Conservation (phyloP, 1,140 invertebrate genomes). For the Drosophila lowei region DNA sequence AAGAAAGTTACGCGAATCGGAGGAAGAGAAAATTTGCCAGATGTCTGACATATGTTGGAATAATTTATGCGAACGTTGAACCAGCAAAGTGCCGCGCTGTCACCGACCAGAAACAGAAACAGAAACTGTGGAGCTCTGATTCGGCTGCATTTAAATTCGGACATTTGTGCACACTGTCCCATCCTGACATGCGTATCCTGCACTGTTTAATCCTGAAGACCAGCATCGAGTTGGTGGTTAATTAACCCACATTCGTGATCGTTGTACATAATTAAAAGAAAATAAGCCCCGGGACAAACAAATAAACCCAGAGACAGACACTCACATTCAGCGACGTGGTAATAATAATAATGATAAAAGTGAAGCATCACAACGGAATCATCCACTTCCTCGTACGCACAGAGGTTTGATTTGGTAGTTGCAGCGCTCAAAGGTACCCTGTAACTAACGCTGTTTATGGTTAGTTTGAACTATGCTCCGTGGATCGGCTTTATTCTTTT, state of each 20-base stretch:
- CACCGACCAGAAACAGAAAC: conserved; percentile 19
- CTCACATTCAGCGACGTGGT: background rate
- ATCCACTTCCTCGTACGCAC: conserved; percentile 9
- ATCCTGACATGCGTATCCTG: conserved; percentile 22
- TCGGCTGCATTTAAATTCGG: conserved; percentile 52
- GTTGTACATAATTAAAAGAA: conserved; percentile 67
- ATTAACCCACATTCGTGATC: conserved; percentile 70
- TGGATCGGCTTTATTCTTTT: too few species aligned
- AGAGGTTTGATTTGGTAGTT: background rate
- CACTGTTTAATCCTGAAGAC: conserved; percentile 47
- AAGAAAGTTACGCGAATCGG: conserved; percentile 7
- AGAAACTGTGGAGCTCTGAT: conserved; percentile 37
- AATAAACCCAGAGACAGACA: conserved; percentile 1
- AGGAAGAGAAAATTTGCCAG: conserved; percentile 36
- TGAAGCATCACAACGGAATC: conserved; percentile 8
- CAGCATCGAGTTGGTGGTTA: conserved; percentile 37
- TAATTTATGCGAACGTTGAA: conserved; percentile 78
- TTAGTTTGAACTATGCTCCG: too few species aligned
- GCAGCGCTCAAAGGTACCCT: conserved; percentile 18
- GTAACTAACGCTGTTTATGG: background rate
- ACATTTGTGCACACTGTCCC: conserved; percentile 45
- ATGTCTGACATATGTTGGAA: conserved; percentile 69
- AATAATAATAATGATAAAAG: conserved; percentile 34
- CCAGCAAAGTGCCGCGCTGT: conserved; percentile 36
- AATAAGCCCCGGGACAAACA: conserved; percentile 24